Conservation (phyloP, 2,113 vertebrate genomes). For the Rhegmatorhina hoffmannsi region DNA sequence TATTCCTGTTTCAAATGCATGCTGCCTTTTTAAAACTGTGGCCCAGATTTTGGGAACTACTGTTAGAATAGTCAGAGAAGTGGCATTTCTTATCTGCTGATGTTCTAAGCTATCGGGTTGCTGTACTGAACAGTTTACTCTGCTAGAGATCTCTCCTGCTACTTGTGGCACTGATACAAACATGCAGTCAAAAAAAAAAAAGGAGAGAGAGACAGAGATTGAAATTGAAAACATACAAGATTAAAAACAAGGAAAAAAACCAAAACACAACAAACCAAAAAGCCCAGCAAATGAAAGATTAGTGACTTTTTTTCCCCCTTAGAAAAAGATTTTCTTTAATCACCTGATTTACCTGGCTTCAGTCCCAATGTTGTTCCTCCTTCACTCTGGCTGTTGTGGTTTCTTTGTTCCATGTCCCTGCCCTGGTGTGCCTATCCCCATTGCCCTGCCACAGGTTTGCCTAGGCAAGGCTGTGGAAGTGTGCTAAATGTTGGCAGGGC, state of each 20-base stretch:
- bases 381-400: not conserved
- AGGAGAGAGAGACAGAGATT: not conserved
- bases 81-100: constrained; percentile 12
- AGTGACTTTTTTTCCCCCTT: not conserved
- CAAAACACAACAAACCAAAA: not conserved
- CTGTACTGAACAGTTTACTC: not conserved
- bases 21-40: not conserved
- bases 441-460: not conserved
- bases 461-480: not conserved
- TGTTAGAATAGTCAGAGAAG: not conserved
- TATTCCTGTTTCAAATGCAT: not conserved
- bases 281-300: not conserved
- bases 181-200: not conserved
- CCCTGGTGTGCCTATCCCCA: not conserved
- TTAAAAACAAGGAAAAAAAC: not conserved
- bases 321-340: not conserved
- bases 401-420: not conserved
- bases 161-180: not conserved
- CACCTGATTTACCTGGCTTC: constrained; percentile 6
- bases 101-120: not conserved
- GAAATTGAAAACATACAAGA: constrained; percentile 50
- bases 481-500: not conserved
- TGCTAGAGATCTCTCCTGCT: not conserved
- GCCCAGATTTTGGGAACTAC: not conserved
- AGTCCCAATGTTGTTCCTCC: not conserved